Evolutionary conservation across 1,140 invertebrate genomes (phyloP), one percentile per base, ranked within the genome.

Genomic region (Drosophila sproati): DNA sequence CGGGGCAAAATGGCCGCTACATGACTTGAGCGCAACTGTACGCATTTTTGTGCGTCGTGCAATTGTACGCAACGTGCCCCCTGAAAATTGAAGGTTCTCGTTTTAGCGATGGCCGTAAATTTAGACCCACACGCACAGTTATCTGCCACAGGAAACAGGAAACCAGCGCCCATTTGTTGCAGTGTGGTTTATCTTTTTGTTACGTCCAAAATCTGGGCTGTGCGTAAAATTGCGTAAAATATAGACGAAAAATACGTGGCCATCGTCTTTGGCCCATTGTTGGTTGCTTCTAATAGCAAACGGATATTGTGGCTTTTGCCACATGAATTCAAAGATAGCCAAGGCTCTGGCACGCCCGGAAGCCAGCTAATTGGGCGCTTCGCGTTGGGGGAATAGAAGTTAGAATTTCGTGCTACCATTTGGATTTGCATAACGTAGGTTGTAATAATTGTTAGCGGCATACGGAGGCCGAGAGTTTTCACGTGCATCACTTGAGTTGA

Each of bases 291-390:
- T 89, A 89, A 89, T 85, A 83, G 85, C 64, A 85, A 89, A 89
- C 85, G 85, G 85, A 89, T 86, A 89, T 89, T 89, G 85, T 83
- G 74, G 77, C 74, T 89, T 81, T 88, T 80, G 77, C 75, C 52
- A 75, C 63, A 64, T 68, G 62, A 77, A 80, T 78, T 79, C 57
- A 34, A 35, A 59, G 73, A 82, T 62, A 66, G 43, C 55, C 55
- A 28, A 28, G 62, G 45, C 8, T 54, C 20, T 6, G 0, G 3
- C 31, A 45, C 28, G 37, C n/a, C 54, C 66, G 81, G 85, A 89
- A 85, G 81, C 62, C 6, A 34, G 57, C 71, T 89, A 89, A 89
- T 89, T 89, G 85, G 80, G 79, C 47, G 60, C 41, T 64, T 56
- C 35, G 10, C 32, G 10, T 3, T 28, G 20, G 8, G 47, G 20